phyloP scores from a whole-genome alignment of 2,113 vertebrate genomes.

The Aleadryas rufinucha region DNA sequence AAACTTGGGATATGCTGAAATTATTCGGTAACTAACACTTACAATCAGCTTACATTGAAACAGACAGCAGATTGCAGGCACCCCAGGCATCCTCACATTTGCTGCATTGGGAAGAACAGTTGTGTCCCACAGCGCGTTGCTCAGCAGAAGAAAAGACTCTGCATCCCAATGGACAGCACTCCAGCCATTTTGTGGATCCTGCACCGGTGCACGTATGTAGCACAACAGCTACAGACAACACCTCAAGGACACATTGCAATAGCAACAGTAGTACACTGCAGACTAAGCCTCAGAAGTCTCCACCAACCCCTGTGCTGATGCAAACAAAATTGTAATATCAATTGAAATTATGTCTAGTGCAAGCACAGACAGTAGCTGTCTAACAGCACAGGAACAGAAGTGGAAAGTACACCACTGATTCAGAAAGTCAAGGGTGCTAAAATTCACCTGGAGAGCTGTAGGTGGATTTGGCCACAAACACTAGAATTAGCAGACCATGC shows the following conservation, averaged over 20 bases:
- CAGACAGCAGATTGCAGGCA: neutral
- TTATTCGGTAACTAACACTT: neutral
- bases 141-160: neutral
- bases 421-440: neutral
- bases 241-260: neutral
- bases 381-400: neutral
- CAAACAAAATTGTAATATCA: neutral
- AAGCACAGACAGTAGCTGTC: neutral
- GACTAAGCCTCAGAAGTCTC: neutral
- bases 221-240: neutral
- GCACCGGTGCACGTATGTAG: rapidly evolving
- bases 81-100: neutral
- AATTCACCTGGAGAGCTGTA: neutral
- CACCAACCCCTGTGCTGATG: neutral
- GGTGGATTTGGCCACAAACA: neutral
- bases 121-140: neutral
- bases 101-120: neutral
- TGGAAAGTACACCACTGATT: neutral
- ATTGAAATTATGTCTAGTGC: neutral
- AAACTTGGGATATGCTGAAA: neutral
- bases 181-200: neutral
- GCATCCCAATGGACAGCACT: neutral
- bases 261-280: neutral
- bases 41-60: neutral
- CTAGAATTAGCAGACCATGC: neutral